Evolutionary conservation across 2,888 invertebrate species (phyloP), one percentile per base, ranked within the genome.

Genomic region (Cremastinae sp.): DNA sequence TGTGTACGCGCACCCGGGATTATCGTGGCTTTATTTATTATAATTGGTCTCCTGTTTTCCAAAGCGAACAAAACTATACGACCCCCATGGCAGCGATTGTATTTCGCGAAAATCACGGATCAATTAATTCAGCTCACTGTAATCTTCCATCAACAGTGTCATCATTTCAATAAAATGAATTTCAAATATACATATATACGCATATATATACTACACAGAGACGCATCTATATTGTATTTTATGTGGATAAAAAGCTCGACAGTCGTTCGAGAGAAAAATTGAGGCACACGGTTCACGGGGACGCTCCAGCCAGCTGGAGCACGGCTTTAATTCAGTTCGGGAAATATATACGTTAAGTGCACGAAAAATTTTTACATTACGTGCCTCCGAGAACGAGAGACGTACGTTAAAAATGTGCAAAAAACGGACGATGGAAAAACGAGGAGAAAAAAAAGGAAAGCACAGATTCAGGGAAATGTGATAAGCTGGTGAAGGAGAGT

Each of bases 281-380:
- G 75, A 39, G 16, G 59, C 37, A n/a, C n/a, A n/a, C n/a, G 35
- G 37, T 49, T 0, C 14, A 35, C 12, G 37, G 51, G 43, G 5
- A 53, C 28, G 35, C 35, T 16, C 18, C 35, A 41, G 49, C 66
- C 56, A 61, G 56, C 35, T 37, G 59, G 47, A 37, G 41, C 51
- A 61, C 66, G 39, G 66, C 56, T 75, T 75, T 72, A 75, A 75
- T 75, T 75, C 56, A 71, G 56, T 75, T 66, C 62, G 37, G 39
- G 45, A 39, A 71, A 72, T 72, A 59, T 73, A 66, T 37, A 66
- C 66, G 62, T 75, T 66, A 68, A 72, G 53, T 62, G 51, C 56
- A 75, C 43, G 71, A 75, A 72, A 72, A 66, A 72, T 72, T 62
- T 68, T 20, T 35, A 18, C 41, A 71, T 66, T 75, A 75, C 75